phyloP scores from a whole-genome alignment of 2,797 vertebrate species.

The Erethizon dorsatum region DNA sequence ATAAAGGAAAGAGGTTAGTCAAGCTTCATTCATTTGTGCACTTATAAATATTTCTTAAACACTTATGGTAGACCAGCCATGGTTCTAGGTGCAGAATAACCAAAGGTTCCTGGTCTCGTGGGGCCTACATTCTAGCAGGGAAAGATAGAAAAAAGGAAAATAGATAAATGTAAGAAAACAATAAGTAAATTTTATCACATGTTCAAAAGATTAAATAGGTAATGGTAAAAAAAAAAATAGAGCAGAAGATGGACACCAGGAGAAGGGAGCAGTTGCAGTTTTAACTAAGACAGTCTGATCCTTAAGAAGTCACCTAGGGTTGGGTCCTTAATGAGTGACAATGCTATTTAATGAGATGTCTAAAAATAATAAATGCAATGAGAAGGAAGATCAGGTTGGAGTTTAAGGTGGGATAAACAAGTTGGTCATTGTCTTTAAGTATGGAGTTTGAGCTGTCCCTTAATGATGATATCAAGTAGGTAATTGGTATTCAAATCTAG shows the following conservation, averaged over 20 bases:
- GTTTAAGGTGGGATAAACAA: neutral
- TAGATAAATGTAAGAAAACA: neutral
- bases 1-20: neutral
- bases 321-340: neutral
- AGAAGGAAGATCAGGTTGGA: neutral
- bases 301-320: neutral
- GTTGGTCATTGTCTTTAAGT: neutral
- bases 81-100: neutral
- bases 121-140: neutral
- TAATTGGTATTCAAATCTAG: neutral
- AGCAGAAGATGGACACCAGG: neutral
- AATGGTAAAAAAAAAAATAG: neutral
- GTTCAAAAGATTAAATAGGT: neutral
- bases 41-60: neutral
- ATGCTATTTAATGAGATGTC: neutral
- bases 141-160: neutral
- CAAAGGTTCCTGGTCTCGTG: neutral
- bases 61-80: neutral
- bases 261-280: neutral
- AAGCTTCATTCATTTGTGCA: neutral
- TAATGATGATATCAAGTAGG: neutral
- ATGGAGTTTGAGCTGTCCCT: neutral
- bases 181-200: neutral
- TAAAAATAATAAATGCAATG: neutral
- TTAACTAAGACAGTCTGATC: neutral